Conservation (phyloP, 2,113 vertebrate genomes). For the Calonectris borealis region DNA sequence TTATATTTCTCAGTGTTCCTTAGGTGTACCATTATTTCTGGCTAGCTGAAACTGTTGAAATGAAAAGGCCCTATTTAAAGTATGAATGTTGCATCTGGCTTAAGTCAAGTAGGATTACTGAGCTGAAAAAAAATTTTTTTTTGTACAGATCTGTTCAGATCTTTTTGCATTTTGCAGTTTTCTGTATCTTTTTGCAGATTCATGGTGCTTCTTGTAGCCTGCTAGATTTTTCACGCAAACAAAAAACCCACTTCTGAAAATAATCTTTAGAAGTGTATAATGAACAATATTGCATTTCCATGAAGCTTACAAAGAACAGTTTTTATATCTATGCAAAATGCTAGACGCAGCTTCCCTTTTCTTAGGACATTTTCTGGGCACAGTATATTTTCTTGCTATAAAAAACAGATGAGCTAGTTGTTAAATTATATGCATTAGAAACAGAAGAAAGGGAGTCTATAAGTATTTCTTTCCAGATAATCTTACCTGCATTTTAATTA, state of each 20-base stretch:
- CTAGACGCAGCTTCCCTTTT: not conserved
- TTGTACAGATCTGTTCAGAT: not conserved
- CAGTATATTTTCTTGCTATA: not conserved
- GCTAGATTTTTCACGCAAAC: not conserved
- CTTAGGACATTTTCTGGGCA: not conserved
- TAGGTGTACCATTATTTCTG: not conserved
- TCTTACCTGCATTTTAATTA: not conserved
- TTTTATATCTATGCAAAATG: not conserved
- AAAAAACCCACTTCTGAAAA: not conserved
- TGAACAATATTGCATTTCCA: not conserved
- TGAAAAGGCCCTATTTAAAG: not conserved
- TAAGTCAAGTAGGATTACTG: not conserved
- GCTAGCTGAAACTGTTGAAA: not conserved
- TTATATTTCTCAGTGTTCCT: not conserved
- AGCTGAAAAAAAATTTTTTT: not conserved
- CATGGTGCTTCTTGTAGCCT: not conserved
- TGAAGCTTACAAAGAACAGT: not conserved
- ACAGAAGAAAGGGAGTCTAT: not conserved
- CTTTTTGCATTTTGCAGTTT: not conserved
- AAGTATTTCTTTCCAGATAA: not conserved
- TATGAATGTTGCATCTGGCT: not conserved
- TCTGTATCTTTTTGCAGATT: not conserved
- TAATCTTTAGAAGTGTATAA: not conserved
- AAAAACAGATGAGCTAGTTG: not conserved
- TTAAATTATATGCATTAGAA: not conserved